A percentile compares a stretch with the other conserved stretches of the same genome.
Evolutionary conservation across 2,797 vertebrate species (phyloP).

Genomic region (Xenops minutus): DNA sequence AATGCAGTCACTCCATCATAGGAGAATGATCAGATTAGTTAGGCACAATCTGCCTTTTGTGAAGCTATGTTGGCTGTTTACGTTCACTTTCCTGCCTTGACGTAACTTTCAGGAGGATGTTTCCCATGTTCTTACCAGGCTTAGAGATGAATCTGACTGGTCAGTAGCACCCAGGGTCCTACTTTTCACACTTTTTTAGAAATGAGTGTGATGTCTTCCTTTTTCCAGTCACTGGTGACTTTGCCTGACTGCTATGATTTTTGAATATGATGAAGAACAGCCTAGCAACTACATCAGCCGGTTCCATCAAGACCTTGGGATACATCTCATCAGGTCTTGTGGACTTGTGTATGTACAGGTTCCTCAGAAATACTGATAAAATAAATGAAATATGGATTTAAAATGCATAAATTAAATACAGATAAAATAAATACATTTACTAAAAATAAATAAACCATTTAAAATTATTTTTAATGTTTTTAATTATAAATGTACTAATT

Average conservation of each 20-base stretch:
- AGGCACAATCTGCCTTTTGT: not conserved
- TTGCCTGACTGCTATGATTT: not conserved
- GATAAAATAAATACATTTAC: not conserved
- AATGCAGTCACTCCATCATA: not conserved
- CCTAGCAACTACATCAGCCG: not conserved
- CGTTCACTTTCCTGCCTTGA: not conserved
- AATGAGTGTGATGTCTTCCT: not conserved
- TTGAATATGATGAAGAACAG: not conserved
- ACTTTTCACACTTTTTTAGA: not conserved
- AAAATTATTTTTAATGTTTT: not conserved
- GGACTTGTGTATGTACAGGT: not conserved
- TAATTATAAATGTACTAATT: not conserved
- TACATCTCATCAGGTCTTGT: rapidly evolving
- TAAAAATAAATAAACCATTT: not conserved
- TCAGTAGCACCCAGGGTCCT: not conserved
- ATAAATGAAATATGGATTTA: not conserved
- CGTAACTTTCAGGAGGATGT: not conserved
- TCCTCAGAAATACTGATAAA: not conserved
- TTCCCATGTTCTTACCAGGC: not conserved
- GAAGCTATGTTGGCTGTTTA: not conserved
- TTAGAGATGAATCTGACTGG: not conserved
- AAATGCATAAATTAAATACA: not conserved
- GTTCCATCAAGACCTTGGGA: not conserved
- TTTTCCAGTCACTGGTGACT: not conserved
- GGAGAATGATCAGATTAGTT: not conserved